Base-by-base conservation (phyloP, 1,140 invertebrate genomes). In the Brachystomella parvula region DNA sequence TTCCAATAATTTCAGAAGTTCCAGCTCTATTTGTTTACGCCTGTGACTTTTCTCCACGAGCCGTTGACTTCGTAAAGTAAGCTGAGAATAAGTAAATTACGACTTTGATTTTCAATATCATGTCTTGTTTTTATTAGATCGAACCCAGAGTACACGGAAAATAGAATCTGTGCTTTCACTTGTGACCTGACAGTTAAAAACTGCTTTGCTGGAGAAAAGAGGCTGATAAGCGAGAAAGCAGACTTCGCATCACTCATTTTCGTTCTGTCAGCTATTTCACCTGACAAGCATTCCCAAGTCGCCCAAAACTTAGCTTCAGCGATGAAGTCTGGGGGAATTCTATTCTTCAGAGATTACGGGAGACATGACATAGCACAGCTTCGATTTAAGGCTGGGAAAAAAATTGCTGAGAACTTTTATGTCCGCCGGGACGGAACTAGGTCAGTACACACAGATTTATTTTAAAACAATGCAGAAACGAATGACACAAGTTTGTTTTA, bases 301-400 rank as follows among this genome's bases (percentile, higher is more conserved):
- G 76, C 93, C 0, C 74, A 77, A 56, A 93, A 90, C 78, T 76
- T 94, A 2, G 85, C 79, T 71, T 76, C 81, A 66, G 77, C 89
- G 6, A 78, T 98, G 0, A 86, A 85, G 68, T 88, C 86, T 0
- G 91, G 88, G 24, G 96, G 94, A 19, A 75, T 90, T 35, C 75
- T 99, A 2, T 77, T 98, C 2, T 93, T 99, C 73, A 80, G 97
- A 73, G 97, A 99, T 81, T 99, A 99, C 79, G 96, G 94, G 0
- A 78, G 94, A n/a, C 94, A 96, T 76, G 97, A 99, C 78, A 91
- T 98, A 87, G 92, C 96, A 1, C 96, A 98, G 78, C 74, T 99
- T 1, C 80, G 96, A 59, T 98, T 98, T 77, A 88, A 92, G 70
- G 84, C 90, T 2, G 94, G 94, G 0, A 87, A 91, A 76, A 97